Evolutionary conservation across 92 coral and sea anemone genomes (phyloP).

Genomic region (Siderastrea radians): DNA sequence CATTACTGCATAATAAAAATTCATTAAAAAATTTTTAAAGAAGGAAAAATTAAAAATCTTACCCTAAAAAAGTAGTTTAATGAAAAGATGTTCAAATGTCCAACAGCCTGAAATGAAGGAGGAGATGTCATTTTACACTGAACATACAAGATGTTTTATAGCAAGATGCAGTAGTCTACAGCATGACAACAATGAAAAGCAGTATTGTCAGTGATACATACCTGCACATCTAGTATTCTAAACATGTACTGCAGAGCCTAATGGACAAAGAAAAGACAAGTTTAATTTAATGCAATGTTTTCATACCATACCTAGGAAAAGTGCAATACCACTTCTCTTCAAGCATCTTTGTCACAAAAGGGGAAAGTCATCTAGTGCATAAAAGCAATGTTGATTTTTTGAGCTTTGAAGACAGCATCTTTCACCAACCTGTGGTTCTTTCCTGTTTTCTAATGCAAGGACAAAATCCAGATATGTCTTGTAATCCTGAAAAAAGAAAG

Average conservation of each 20-base stretch:
- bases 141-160: neutral
- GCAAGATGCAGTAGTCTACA: neutral
- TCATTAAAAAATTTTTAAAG: too few relatives aligned
- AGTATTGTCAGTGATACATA: slow-evolving; percentile 18
- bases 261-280: neutral
- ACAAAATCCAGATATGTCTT: slow-evolving; percentile 98
- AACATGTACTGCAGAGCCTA: slow-evolving; percentile 96
- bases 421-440: slow-evolving; percentile 91
- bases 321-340: too few relatives aligned
- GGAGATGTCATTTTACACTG: neutral
- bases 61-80: slow-evolving; percentile 98
- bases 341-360: too few relatives aligned
- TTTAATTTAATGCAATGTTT: too few relatives aligned
- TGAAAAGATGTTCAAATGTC: slow-evolving; percentile 89
- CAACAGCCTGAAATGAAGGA: slow-evolving; percentile 78
- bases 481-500: slow-evolving; percentile 78
- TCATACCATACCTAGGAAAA: too few relatives aligned
- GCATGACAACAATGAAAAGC: neutral
- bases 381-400: too few relatives aligned
- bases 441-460: slow-evolving; percentile 95
- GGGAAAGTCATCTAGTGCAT: too few relatives aligned
- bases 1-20: too few relatives aligned
- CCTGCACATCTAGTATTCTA: slow-evolving; percentile 96
- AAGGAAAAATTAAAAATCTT: neutral
- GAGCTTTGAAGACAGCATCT: neutral